These are phyloP conservation scores for Acanthopleura granulata DNA, from an alignment of 2,888 invertebrate species.

Conservation along the genomic window DNA sequence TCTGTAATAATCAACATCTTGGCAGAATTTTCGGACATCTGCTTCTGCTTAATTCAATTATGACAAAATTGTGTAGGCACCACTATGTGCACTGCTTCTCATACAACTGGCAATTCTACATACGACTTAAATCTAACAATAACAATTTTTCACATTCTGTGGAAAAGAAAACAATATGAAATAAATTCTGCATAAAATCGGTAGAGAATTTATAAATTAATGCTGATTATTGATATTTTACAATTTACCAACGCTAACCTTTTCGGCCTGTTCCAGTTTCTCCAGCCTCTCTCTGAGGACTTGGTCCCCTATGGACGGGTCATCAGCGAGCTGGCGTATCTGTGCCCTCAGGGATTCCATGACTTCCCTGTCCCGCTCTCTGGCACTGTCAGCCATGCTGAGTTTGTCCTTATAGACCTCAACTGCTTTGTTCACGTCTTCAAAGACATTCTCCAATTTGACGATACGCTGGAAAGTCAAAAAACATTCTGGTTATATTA, in stretches of 20 bases:
- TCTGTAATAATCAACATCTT: too few species aligned
- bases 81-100: too few species aligned
- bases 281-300: conserved; percentile 38
- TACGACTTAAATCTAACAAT: too few species aligned
- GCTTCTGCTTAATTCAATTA: too few species aligned
- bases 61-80: too few species aligned
- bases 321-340: conserved; percentile 38
- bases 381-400: conserved; percentile 28
- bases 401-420: conserved; percentile 22
- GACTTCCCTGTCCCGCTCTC: conserved; percentile 26
- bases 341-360: conserved; percentile 40
- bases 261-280: conserved; percentile 29
- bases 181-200: too few species aligned
- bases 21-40: too few species aligned
- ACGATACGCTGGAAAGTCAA: background rate
- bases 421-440: conserved; percentile 11
- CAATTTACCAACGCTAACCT: conserved; percentile 25
- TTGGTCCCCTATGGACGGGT: conserved; percentile 38
- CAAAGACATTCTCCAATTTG: conserved; percentile 11
- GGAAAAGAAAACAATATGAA: too few species aligned
- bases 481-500: too few species aligned
- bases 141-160: too few species aligned
- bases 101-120: too few species aligned
- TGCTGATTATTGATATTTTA: background rate
- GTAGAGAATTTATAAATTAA: background rate